phyloP scores from a whole-genome alignment of 2,797 vertebrate species.

The Glyptemys insculpta region DNA sequence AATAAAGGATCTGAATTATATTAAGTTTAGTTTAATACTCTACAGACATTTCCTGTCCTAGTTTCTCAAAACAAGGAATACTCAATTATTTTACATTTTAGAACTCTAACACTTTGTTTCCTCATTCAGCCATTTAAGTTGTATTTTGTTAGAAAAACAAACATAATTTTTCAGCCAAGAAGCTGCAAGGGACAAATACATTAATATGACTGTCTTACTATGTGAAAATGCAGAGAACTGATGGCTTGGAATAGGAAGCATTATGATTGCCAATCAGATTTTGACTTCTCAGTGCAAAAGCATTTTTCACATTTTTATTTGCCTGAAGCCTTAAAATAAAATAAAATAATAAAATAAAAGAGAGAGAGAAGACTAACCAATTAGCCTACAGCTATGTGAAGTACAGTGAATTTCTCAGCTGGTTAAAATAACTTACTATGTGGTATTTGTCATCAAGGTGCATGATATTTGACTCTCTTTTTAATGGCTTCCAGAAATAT shows the following conservation, averaged over 20 bases:
- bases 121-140: background rate
- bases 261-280: background rate
- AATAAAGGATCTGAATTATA: background rate
- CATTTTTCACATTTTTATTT: slow-evolving; percentile 42
- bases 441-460: slow-evolving; percentile 69
- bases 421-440: slow-evolving; percentile 6
- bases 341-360: background rate
- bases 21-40: background rate
- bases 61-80: background rate
- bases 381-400: slow-evolving; percentile 22
- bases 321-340: background rate
- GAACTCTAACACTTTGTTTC: background rate
- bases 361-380: background rate
- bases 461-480: slow-evolving; percentile 42
- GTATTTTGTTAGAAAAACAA: background rate
- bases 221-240: background rate
- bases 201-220: background rate
- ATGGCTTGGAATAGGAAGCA: background rate
- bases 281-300: slow-evolving; percentile 1
- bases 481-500: slow-evolving; percentile 61
- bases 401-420: background rate
- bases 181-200: background rate
- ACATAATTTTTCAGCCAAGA: background rate
- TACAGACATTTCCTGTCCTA: background rate
- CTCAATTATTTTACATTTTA: background rate